Percentiles rank a stretch among this genome's conserved stretches.
Evolutionary conservation across 2,113 vertebrate species (phyloP).

Genomic region (Aplodontia rufa): DNA sequence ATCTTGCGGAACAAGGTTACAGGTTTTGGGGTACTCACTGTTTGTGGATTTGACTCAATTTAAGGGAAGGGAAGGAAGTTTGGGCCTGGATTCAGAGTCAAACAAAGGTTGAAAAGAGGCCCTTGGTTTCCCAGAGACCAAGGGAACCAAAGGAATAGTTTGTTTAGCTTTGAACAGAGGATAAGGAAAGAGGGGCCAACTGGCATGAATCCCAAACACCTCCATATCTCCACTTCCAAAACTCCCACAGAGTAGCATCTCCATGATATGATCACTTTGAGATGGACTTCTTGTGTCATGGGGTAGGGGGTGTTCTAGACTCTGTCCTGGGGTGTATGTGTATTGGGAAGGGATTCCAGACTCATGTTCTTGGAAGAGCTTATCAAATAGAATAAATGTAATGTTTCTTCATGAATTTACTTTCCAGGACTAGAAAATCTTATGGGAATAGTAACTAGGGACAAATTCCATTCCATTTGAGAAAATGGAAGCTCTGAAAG

Average conservation of each 20-base stretch:
- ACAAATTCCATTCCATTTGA: background rate
- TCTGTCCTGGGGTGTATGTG: no score
- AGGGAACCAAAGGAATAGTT: background rate
- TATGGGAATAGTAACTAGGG: background rate
- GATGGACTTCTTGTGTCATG: background rate
- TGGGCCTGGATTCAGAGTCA: background rate
- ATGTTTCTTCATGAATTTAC: background rate
- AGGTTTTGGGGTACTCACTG: background rate
- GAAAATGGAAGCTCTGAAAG: background rate
- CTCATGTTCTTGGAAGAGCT: background rate
- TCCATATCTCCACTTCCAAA: background rate
- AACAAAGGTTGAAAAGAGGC: background rate
- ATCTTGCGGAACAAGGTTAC: background rate
- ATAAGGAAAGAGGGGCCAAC: background rate
- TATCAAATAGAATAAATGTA: background rate
- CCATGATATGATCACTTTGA: background rate
- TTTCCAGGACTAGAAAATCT: constrained; percentile 29
- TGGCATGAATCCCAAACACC: background rate
- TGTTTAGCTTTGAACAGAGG: background rate
- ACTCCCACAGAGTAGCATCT: background rate
- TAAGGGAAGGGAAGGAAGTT: background rate
- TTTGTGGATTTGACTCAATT: background rate
- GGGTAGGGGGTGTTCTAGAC: background rate
- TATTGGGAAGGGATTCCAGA: background rate
- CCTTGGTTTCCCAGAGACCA: background rate